These are phyloP conservation scores for Salarias fasciatus DNA, from an alignment of 2,797 vertebrate genomes.

Conservation along the genomic window DNA sequence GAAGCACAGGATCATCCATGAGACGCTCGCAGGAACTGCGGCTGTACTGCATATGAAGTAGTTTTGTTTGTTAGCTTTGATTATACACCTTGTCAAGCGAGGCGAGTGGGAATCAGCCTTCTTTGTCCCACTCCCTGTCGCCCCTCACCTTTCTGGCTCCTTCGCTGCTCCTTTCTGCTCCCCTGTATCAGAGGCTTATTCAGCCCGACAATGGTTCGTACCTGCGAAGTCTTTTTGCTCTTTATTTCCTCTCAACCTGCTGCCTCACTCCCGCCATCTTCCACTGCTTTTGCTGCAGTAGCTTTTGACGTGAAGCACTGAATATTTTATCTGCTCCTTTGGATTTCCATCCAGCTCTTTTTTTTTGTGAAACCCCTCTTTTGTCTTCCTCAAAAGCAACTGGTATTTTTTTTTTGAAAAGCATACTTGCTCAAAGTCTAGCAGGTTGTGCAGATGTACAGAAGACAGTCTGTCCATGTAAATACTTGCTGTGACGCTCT, in stretches of 20 bases:
- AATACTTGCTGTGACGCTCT: conserved; percentile 42
- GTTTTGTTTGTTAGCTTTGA: conserved; percentile 37
- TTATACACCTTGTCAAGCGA: conserved; percentile 49
- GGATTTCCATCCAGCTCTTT: conserved; percentile 63
- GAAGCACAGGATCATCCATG: conserved; percentile 5
- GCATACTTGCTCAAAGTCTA: conserved; percentile 61
- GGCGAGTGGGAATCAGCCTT: conserved; percentile 50
- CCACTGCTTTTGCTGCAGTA: conserved; percentile 57
- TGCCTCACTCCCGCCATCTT: conserved; percentile 29
- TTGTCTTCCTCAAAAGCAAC: conserved; percentile 63
- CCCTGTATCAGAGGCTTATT: conserved; percentile 45
- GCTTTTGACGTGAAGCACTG: conserved; percentile 74
- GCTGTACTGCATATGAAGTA: conserved; percentile 22
- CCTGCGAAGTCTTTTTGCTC: conserved; percentile 51
- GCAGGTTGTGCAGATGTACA: conserved; percentile 42
- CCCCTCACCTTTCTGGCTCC: conserved; percentile 38
- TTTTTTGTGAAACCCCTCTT: conserved; percentile 64
- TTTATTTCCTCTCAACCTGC: conserved; percentile 21
- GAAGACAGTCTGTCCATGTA: conserved; percentile 33
- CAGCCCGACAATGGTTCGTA: conserved; percentile 33
- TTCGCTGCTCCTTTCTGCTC: conserved; percentile 38
- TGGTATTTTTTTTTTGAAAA: conserved; percentile 67
- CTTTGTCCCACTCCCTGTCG: conserved; percentile 49
- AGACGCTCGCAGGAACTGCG: conserved; percentile 9
- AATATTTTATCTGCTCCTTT: conserved; percentile 78